These are phyloP conservation scores for Neosilurus hyrtlii DNA, from an alignment of 2,797 vertebrate genomes.

Conservation along the genomic window DNA sequence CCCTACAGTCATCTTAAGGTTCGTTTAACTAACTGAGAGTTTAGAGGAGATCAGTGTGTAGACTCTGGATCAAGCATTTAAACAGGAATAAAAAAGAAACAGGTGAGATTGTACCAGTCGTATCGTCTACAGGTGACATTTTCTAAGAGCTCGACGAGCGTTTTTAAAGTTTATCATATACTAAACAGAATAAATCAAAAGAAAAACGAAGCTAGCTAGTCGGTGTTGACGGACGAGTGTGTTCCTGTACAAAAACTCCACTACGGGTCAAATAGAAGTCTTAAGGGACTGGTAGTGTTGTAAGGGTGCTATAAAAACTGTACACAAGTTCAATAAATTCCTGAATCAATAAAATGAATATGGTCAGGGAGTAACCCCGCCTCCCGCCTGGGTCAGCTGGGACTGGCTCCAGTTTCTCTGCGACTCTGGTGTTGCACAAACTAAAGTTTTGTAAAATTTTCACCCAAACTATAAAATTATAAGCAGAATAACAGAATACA, in stretches of 20 bases:
- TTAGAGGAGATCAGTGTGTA: slow-evolving; percentile 3
- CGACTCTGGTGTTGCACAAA: no score
- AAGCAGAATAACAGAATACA: no score
- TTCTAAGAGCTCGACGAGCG: not conserved
- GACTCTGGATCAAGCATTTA: not conserved
- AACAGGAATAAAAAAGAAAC: not conserved
- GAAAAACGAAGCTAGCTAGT: not conserved
- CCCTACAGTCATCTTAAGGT: not conserved
- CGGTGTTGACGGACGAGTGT: not conserved
- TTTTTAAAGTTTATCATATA: not conserved
- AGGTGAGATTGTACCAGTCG: not conserved
- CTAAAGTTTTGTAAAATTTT: no score
- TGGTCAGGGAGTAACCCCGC: not conserved
- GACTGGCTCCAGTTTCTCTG: no score
- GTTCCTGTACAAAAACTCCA: not conserved
- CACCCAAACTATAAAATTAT: no score
- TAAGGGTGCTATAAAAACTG: not conserved
- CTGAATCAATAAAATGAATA: not conserved
- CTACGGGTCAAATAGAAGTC: no score
- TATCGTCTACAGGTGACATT: not conserved
- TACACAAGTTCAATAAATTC: no score
- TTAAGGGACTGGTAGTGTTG: no score
- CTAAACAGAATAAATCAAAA: not conserved
- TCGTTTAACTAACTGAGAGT: not conserved
- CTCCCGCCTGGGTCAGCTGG: no score